Conservation (phyloP, 1,140 invertebrate genomes). For the Phymastichus coffea region DNA sequence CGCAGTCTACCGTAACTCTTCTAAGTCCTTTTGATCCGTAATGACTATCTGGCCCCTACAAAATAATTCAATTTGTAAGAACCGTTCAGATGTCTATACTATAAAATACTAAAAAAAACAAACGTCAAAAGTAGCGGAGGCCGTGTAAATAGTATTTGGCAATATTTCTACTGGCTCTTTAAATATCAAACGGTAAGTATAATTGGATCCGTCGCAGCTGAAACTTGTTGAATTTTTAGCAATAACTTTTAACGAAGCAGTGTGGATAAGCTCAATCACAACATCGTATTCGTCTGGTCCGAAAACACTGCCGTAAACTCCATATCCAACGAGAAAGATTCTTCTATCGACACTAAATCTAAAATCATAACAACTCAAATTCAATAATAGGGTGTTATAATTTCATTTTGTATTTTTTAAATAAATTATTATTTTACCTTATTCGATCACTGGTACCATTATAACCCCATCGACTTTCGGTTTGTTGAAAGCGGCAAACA, state of each 20-base stretch:
- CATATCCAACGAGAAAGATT: constrained; percentile 86
- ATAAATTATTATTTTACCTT: constrained; percentile 55
- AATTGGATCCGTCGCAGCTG: constrained; percentile 77
- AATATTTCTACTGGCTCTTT: constrained; percentile 84
- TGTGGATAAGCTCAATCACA: constrained; percentile 76
- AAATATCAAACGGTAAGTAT: constrained; percentile 85
- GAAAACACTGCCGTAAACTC: constrained; percentile 84
- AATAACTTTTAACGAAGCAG: constrained; percentile 73
- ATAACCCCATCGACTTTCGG: constrained; percentile 84
- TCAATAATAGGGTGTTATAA: constrained; percentile 7
- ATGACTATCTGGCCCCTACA: constrained; percentile 83
- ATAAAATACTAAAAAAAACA: constrained; percentile 4
- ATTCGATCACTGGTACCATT: constrained; percentile 84
- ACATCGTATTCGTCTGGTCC: constrained; percentile 81
- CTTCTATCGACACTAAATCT: constrained; percentile 81
- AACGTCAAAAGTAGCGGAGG: constrained; percentile 80
- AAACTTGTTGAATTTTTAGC: constrained; percentile 78
- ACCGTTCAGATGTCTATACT: too few relatives aligned
- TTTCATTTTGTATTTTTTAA: not conserved
- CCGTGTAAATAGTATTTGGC: constrained; percentile 80
- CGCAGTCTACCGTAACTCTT: constrained; percentile 75
- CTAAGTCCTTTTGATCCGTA: constrained; percentile 83
- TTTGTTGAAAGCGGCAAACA: constrained; percentile 78
- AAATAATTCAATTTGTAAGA: constrained; percentile 28
- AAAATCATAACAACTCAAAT: constrained; percentile 34